A percentile compares a stretch with the other conserved stretches of the same genome.
These are phyloP conservation scores for Calonectris borealis DNA, from an alignment of 2,113 vertebrate species.

Conservation along the genomic window DNA sequence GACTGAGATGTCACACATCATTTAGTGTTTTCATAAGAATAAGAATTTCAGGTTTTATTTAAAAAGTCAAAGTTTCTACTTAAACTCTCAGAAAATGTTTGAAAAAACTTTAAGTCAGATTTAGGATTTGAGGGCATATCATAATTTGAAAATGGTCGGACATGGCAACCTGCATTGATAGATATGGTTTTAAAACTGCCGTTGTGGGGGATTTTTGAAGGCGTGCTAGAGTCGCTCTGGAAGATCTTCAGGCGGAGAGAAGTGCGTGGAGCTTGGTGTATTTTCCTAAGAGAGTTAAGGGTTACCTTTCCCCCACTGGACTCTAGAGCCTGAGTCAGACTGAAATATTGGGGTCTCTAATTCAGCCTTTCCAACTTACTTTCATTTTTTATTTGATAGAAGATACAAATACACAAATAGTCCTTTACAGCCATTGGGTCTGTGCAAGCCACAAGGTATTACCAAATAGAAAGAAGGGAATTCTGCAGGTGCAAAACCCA, in stretches of 20 bases:
- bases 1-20: background rate
- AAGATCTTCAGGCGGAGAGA: background rate
- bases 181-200: background rate
- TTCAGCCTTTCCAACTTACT: background rate
- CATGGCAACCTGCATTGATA: background rate
- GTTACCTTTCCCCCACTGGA: background rate
- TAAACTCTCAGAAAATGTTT: background rate
- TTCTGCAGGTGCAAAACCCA: background rate
- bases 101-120: background rate
- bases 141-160: background rate
- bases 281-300: background rate
- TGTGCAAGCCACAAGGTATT: background rate
- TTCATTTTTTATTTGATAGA: background rate
- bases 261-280: background rate
- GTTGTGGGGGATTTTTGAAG: background rate
- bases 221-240: rapidly evolving
- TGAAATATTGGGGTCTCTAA: background rate
- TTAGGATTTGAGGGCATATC: background rate
- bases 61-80: background rate
- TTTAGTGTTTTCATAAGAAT: background rate
- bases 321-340: background rate
- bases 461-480: background rate
- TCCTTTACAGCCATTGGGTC: background rate
- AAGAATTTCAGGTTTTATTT: background rate
- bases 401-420: background rate